Base-by-base conservation (phyloP, 2,888 invertebrate genomes). In the Euplagia quadripunctaria region DNA sequence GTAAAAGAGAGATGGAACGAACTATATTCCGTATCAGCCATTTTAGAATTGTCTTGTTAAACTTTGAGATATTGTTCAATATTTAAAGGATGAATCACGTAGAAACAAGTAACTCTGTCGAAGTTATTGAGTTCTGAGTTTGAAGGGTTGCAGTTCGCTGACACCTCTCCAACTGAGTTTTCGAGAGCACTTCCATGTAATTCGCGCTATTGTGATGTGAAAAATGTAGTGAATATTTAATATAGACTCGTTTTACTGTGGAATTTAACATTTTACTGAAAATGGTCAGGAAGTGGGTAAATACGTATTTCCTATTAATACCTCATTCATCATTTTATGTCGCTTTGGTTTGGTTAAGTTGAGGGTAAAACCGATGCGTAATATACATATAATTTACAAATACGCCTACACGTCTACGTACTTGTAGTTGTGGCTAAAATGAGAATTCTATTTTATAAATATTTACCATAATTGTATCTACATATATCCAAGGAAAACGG, bases 41-140 rank as follows among this genome's bases (percentile, higher is more conserved):
- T n/a, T n/a, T n/a, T n/a, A n/a, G n/a, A n/a, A n/a, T n/a, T n/a
- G n/a, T 69, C 46, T 16, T 43, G 20, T 43, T 1, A 20, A 49
- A 51, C 43, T 49, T 41, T 64, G n/a, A 74, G 61, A 71, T 71
- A 68, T 74, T 66, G 68, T 75, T 80, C 69, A 72, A 72, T 73
- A 80, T 70, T 73, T 58, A 43, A 75, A 72, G 69, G 76, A 75
- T 81, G 71, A 73, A 73, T 81, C 72, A 72, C 65, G 68, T 20
- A 63, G 55, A 70, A 81, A 76, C 52, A 79, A 71, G 73, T 80
- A 72, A 73, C 58, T 42, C 64, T 58, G n/a, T 46, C 61, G 46
- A 63, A 72, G 63, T 80, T 72, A 64, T 52, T n/a, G 61, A 78
- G 70, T 80, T 78, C 49, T 9, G 43, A n/a, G n/a, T n/a, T n/a